Conservation (phyloP, 2,797 vertebrate genomes). For the Eupleurogrammus muticus region DNA sequence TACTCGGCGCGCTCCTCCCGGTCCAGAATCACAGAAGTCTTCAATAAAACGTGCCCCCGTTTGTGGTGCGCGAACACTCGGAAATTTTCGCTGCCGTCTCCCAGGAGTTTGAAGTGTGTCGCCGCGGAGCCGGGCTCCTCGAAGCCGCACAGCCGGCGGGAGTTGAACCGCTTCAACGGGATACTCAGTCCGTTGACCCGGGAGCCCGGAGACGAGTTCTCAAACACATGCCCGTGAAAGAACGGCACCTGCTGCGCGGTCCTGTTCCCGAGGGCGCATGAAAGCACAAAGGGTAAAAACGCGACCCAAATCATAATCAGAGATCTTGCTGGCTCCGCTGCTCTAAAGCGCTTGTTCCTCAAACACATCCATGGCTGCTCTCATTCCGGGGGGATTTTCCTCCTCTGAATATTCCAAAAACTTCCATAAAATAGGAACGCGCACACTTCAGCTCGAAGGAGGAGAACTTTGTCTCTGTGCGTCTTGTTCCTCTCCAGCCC, state of each 20-base stretch:
- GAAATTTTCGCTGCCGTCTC: conserved; percentile 85
- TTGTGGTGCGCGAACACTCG: conserved; percentile 86
- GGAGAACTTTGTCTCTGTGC: conserved; percentile 70
- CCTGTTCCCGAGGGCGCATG: conserved; percentile 75
- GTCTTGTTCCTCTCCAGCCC: conserved; percentile 58
- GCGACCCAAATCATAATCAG: conserved; percentile 82
- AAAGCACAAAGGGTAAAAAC: conserved; percentile 71
- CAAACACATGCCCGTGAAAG: conserved; percentile 88
- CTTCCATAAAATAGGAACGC: conserved; percentile 41
- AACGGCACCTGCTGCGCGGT: conserved; percentile 79
- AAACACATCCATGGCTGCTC: conserved; percentile 51
- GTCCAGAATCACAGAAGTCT: conserved; percentile 86
- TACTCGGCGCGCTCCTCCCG: conserved; percentile 86
- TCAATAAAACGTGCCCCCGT: conserved; percentile 85
- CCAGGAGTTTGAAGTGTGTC: conserved; percentile 84
- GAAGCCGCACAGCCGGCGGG: conserved; percentile 78
- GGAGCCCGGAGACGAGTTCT: conserved; percentile 87
- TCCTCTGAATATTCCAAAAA: conserved; percentile 45
- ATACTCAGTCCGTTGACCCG: conserved; percentile 87
- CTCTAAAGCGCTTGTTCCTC: conserved; percentile 52
- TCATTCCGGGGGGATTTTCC: conserved; percentile 1
- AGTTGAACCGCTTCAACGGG: conserved; percentile 85
- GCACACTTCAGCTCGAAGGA: conserved; percentile 38
- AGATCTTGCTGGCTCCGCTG: conserved; percentile 47
- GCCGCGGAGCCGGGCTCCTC: conserved; percentile 40